These are phyloP conservation scores for Carettochelys insculpta DNA, from an alignment of 2,113 vertebrate species.

Conservation along the genomic window DNA sequence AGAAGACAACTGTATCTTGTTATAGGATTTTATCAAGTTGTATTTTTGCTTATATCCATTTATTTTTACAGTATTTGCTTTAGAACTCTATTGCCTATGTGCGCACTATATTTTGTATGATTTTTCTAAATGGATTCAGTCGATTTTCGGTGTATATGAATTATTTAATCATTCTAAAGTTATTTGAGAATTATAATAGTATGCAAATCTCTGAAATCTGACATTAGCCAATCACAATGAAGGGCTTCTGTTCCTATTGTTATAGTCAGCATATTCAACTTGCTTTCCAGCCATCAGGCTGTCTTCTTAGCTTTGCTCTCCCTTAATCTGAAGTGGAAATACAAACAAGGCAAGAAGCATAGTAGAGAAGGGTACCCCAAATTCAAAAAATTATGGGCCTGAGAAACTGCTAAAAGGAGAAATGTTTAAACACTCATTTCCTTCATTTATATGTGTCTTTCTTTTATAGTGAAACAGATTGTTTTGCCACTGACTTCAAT, in stretches of 20 bases:
- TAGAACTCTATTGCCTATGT: background rate
- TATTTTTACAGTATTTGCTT: background rate
- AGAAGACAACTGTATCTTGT: background rate
- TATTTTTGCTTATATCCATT: background rate
- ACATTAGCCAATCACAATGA: background rate
- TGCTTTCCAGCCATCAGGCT: too few species aligned
- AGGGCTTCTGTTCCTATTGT: background rate
- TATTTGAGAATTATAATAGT: background rate
- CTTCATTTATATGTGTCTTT: too few species aligned
- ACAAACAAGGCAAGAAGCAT: background rate
- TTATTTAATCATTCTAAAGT: background rate
- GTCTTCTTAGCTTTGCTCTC: background rate
- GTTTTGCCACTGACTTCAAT: too few species aligned
- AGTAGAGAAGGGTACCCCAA: background rate
- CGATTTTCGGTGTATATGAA: background rate
- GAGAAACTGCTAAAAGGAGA: background rate
- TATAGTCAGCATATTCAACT: background rate
- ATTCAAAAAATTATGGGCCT: background rate
- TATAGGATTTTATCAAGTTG: background rate
- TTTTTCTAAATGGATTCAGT: background rate
- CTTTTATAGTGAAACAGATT: too few species aligned
- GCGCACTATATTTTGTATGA: background rate
- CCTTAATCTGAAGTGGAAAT: background rate
- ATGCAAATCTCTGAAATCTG: background rate
- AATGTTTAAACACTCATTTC: background rate